Evolutionary conservation across 92 coral and sea anemone species (phyloP).

Genomic region (Epizoanthus fatuus): DNA sequence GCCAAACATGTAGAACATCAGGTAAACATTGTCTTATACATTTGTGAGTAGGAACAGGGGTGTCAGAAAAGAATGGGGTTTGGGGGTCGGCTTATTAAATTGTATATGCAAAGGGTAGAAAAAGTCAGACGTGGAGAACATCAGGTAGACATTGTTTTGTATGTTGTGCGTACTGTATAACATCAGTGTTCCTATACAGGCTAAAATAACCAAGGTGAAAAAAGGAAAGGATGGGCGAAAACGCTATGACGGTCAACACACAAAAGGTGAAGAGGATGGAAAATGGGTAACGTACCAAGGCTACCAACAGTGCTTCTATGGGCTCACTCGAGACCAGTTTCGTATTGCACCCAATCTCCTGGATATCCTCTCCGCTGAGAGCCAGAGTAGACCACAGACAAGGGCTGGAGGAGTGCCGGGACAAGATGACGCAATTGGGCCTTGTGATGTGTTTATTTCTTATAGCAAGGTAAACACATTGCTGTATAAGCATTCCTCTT

Average conservation of each 20-base stretch:
- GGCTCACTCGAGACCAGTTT: conserved; percentile 69
- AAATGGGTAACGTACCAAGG: conserved; percentile 93
- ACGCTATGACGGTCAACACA: conserved; percentile 86
- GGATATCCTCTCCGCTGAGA: conserved; percentile 85
- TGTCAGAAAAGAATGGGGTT: too few relatives aligned
- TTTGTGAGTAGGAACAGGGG: too few relatives aligned
- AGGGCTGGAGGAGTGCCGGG: conserved; percentile 14
- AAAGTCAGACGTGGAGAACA: too few relatives aligned
- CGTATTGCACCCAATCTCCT: conserved; percentile 94
- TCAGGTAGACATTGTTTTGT: too few relatives aligned
- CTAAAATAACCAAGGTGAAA: conserved; percentile 79
- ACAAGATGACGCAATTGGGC: conserved; percentile 34
- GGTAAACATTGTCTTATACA: too few relatives aligned
- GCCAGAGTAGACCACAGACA: conserved; percentile 17
- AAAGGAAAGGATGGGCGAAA: conserved; percentile 73
- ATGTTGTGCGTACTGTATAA: neutral
- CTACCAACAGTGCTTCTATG: conserved; percentile 59
- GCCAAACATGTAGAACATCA: too few relatives aligned
- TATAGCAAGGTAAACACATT: conserved; percentile 76
- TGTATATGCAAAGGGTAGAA: too few relatives aligned
- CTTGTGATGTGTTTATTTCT: conserved; percentile 92
- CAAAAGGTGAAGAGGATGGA: conserved; percentile 84
- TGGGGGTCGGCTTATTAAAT: too few relatives aligned
- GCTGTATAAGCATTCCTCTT: neutral
- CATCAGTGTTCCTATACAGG: conserved; percentile 49